These are phyloP conservation scores for Drosophila ogumai DNA, from an alignment of 1,140 invertebrate species.

Conservation along the genomic window DNA sequence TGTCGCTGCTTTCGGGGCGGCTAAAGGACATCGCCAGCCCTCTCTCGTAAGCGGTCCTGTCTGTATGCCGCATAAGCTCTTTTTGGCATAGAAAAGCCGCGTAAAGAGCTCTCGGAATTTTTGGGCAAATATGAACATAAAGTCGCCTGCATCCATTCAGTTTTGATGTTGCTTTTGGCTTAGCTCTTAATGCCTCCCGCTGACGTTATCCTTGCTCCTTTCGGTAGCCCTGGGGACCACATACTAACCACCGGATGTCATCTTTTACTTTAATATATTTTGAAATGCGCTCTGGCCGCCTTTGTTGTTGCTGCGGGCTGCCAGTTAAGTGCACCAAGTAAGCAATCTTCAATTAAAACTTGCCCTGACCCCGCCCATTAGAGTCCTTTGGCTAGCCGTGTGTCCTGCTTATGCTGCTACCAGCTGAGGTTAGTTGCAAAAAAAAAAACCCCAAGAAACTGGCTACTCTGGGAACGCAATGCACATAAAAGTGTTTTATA, in stretches of 20 bases:
- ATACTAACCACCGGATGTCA: constrained; percentile 55
- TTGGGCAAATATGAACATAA: constrained; percentile 68
- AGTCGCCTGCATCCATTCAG: constrained; percentile 70
- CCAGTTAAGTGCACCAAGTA: constrained; percentile 51
- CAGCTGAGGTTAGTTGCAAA: constrained; percentile 18
- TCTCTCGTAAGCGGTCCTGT: constrained; percentile 14
- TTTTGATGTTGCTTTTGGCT: constrained; percentile 52
- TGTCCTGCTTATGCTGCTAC: constrained; percentile 22
- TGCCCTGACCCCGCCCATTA: constrained; percentile 30
- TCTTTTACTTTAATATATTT: constrained; percentile 72
- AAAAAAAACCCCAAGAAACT: neutral
- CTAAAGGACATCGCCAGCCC: constrained; percentile 63
- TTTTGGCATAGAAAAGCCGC: constrained; percentile 56
- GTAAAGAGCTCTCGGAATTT: constrained; percentile 70
- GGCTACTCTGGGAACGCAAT: constrained; percentile 2
- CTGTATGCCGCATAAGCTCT: constrained; percentile 48
- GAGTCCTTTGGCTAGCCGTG: constrained; percentile 17
- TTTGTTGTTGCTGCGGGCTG: constrained; percentile 35
- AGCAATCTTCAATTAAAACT: constrained; percentile 81
- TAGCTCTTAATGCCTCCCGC: constrained; percentile 47
- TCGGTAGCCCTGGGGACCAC: constrained; percentile 4
- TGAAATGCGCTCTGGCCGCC: constrained; percentile 20
- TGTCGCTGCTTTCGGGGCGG: constrained; percentile 34
- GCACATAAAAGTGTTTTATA: constrained; percentile 62
- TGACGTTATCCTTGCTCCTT: constrained; percentile 1